Conservation (phyloP, 1,140 invertebrate species). For the Agraylea sexmaculata region DNA sequence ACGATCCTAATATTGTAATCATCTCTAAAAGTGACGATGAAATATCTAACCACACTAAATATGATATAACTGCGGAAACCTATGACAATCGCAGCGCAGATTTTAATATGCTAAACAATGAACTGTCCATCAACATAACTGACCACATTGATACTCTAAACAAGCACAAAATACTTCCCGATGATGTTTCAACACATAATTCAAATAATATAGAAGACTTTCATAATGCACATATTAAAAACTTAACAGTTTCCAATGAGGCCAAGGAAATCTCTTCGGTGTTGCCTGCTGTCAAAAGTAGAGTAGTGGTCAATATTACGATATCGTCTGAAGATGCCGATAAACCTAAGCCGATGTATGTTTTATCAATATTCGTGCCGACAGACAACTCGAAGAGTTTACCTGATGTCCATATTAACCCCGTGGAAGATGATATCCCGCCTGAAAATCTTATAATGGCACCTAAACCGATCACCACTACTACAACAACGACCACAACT, state of each 20-base stretch:
- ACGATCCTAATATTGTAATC: no score
- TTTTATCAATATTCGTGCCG: slow-evolving; percentile 59
- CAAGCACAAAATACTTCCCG: not conserved
- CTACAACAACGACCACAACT: slow-evolving; percentile 22
- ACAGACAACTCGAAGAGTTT: slow-evolving; percentile 41
- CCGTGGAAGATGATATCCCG: slow-evolving; percentile 36
- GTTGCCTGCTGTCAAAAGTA: slow-evolving; percentile 34
- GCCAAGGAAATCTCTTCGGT: slow-evolving; percentile 25
- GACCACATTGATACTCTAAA: no score
- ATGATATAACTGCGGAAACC: no score
- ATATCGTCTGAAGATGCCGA: slow-evolving; percentile 52
- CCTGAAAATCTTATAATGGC: slow-evolving; percentile 27
- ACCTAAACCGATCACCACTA: slow-evolving; percentile 20
- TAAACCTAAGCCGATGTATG: slow-evolving; percentile 52
- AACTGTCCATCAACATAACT: no score
- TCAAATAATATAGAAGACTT: slow-evolving; percentile 13
- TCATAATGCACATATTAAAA: slow-evolving; percentile 19
- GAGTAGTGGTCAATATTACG: slow-evolving; percentile 61
- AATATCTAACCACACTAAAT: no score
- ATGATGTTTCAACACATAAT: slow-evolving; percentile 3
- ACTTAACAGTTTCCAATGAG: slow-evolving; percentile 14
- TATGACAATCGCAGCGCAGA: no score
- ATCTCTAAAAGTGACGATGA: no score
- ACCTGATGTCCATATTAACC: slow-evolving; percentile 45
- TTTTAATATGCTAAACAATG: no score